Conservation (phyloP, 1,140 invertebrate species). For the Drosophila varians region DNA sequence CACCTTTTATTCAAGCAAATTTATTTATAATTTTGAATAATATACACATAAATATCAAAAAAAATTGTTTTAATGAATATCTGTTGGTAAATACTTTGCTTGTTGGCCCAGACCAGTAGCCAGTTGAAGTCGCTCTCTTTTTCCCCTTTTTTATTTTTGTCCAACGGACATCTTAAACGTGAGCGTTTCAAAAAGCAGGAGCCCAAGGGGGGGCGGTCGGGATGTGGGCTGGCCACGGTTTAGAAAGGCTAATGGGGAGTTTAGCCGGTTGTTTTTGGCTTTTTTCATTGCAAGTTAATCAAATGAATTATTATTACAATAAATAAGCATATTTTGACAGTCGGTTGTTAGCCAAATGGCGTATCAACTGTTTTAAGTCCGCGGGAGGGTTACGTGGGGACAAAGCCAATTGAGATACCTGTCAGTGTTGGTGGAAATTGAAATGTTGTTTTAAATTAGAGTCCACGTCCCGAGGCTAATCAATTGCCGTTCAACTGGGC, state of each 20-base stretch:
- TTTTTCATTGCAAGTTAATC: slow-evolving; percentile 62
- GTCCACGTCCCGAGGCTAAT: slow-evolving; percentile 34
- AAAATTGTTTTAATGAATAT: neutral
- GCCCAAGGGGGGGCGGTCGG: neutral
- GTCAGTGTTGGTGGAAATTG: slow-evolving; percentile 48
- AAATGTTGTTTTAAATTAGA: slow-evolving; percentile 44
- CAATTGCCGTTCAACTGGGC: slow-evolving; percentile 21
- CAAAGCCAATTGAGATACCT: slow-evolving; percentile 45
- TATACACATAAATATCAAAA: neutral
- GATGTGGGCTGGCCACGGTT: slow-evolving; percentile 52
- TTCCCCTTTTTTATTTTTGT: slow-evolving; percentile 29
- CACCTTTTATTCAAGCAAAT: neutral
- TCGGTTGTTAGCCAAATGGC: slow-evolving; percentile 52
- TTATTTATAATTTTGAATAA: neutral
- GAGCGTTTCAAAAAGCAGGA: slow-evolving; percentile 49
- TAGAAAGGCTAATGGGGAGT: slow-evolving; percentile 80
- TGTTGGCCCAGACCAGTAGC: slow-evolving; percentile 25
- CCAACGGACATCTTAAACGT: slow-evolving; percentile 71
- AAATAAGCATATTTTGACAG: slow-evolving; percentile 56
- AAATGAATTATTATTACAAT: slow-evolving; percentile 81
- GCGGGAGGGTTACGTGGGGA: neutral
- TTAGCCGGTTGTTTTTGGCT: slow-evolving; percentile 54
- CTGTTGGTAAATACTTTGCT: slow-evolving; percentile 7
- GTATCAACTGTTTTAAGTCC: slow-evolving; percentile 34
- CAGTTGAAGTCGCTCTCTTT: slow-evolving; percentile 27